Conservation (phyloP, 2,888 invertebrate genomes). For the Balanococcus diminutus region DNA sequence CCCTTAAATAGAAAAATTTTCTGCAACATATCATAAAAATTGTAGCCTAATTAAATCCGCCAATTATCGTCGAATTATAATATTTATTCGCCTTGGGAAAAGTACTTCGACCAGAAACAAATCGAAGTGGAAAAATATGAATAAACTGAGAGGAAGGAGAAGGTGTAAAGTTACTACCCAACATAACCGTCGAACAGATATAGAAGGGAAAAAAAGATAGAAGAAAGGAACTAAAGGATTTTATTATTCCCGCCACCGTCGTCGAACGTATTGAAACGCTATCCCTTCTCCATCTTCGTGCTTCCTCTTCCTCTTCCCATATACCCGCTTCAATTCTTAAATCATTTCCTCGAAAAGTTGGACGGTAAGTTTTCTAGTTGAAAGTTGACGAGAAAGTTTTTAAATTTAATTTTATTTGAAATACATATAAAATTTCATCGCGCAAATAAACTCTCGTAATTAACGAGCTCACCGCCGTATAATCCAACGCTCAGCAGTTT, state of each 20-base stretch:
- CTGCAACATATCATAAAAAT: no score
- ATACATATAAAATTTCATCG: conserved; percentile 11
- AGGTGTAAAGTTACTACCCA: not conserved
- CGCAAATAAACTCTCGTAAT: not conserved
- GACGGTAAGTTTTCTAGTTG: not conserved
- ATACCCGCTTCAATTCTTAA: not conserved
- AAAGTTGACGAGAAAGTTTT: conserved; percentile 11
- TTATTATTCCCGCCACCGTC: no score
- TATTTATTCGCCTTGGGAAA: not conserved
- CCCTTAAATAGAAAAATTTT: no score
- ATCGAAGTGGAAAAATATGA: no score
- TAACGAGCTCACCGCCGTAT: not conserved
- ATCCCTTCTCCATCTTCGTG: not conserved
- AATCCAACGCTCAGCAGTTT: no score
- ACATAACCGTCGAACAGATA: not conserved
- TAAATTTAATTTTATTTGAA: conserved; percentile 11
- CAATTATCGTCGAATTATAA: not conserved
- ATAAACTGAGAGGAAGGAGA: not conserved
- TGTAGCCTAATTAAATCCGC: not conserved
- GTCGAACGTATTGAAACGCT: not conserved
- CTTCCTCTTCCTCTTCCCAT: not conserved
- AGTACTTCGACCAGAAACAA: not conserved
- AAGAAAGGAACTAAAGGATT: not conserved
- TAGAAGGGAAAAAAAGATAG: not conserved
- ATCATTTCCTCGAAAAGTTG: not conserved